Evolutionary conservation across 2,797 vertebrate genomes (phyloP), one percentile per base, ranked within the genome.

Genomic region (Sarcophilus harrisii): DNA sequence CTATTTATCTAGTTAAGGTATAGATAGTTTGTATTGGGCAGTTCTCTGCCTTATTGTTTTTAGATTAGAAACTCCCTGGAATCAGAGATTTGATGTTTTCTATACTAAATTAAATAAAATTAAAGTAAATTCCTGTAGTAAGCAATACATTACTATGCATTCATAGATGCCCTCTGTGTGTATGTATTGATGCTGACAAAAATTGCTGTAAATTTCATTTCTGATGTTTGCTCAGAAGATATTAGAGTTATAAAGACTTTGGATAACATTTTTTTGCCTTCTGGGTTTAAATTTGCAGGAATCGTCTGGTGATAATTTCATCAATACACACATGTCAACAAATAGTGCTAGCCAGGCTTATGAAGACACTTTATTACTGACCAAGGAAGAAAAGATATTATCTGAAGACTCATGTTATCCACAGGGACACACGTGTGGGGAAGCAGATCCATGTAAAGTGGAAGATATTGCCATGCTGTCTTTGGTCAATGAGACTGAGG

Each of bases 341-440:
- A 18, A 95, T 18, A 21, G 90, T 59, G 95, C 94, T 4, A 90
- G 90, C 1, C 97, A 96, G 29, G 32, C 32, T 0, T 45, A 94
- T n/a, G 98, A 98, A 91, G 97, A 93, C 0, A 11, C 12, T 0
- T 91, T 93, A 55, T 98, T 98, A 58, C 97, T 98, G 97, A 97
- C 94, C 0, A 97, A 97, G 45, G 91, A 97, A 2, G 95, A 98
- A 95, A 98, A 97, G 96, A 57, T 92, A 32, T 94, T 92, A 91
- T 2, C 97, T 8, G 98, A 96, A 58, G 97, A 97, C 11, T 10
- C 0, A 0, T 94, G 97, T 96, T 97, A 93, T 55, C 89, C 89
- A 0, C 58, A 93, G 0, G 13, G 90, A 0, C 93, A 93, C 0
- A 6, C 90, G 29, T 97, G 95, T 30, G 57, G 52, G 32, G 96